Base-by-base conservation (phyloP, 2,797 vertebrate genomes). In the Protonibea diacanthus region DNA sequence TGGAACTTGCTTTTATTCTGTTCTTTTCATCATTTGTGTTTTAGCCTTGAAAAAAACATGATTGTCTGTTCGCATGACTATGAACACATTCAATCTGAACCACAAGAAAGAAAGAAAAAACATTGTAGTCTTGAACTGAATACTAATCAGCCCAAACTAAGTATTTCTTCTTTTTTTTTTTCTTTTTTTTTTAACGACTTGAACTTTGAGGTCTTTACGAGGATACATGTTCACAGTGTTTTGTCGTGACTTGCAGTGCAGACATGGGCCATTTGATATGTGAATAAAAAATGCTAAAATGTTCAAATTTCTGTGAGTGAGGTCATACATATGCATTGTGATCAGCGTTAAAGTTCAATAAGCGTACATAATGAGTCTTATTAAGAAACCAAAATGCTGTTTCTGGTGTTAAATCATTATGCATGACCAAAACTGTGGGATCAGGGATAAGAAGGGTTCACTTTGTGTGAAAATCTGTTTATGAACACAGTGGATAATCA, bases 351-450 rank as follows among this genome's bases (percentile, higher is more conserved):
- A 71, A 53, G 15, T 78, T 83, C 57, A 64, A 70, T 51, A n/a
- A 74, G 33, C 1, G n/a, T 27, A 25, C 47, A 38, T 71, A 88
- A 78, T 52, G 59, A 74, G 25, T 56, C 20, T 0, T 49, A 18
- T 62, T 70, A 78, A 78, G 59, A 53, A 75, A 57, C 5, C 61
- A 60, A 47, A 80, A 52, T 27, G 27, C 44, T 65, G 49, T 44
- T 61, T 61, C 18, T 48, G 64, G 7, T 67, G 45, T 38, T 38
- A 40, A 71, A 76, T 67, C 60, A 53, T 29, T 58, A 15, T n/a
- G 15, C 40, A 20, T 6, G 40, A 70, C 25, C 64, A 70, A 52
- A 79, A 59, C 15, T 2, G 49, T 11, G 11, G 23, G 15, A 66
- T 81, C 29, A 53, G 23, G 38, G 18, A 70, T 23, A 15, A 42